These are phyloP conservation scores for Cryptocephalus moraei DNA, from an alignment of 2,888 invertebrate genomes.

Conservation along the genomic window DNA sequence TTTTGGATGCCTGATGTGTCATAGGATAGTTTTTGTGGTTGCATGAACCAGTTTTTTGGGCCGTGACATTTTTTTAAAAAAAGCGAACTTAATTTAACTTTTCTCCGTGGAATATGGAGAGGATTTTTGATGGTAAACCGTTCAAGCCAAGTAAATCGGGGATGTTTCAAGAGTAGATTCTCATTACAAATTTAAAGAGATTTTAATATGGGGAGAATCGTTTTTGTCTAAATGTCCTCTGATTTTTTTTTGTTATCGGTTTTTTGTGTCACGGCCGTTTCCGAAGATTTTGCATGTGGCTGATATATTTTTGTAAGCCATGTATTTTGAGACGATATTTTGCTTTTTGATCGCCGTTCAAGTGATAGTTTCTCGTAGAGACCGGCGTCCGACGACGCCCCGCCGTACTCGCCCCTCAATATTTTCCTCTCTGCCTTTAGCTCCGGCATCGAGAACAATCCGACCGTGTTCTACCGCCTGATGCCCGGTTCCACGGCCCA, in stretches of 20 bases:
- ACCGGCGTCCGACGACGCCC: neutral
- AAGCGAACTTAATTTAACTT: neutral
- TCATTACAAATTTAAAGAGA: no score
- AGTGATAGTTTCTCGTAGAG: slow-evolving; percentile 17
- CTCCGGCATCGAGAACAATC: slow-evolving; percentile 93
- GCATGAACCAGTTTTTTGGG: slow-evolving; percentile 17
- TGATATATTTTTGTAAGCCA: slow-evolving; percentile 36
- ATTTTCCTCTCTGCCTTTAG: slow-evolving; percentile 41
- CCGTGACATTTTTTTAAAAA: slow-evolving; percentile 9
- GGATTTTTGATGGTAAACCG: no score
- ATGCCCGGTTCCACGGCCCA: slow-evolving; percentile 95
- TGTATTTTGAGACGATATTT: slow-evolving; percentile 19
- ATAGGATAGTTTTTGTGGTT: slow-evolving; percentile 15
- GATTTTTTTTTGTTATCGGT: neutral
- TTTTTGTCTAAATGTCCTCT: neutral
- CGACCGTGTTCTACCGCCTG: slow-evolving; percentile 88
- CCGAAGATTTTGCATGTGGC: slow-evolving; percentile 31
- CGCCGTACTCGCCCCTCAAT: slow-evolving; percentile 9
- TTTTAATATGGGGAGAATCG: no score
- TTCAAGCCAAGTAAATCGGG: no score
- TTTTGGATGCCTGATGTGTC: slow-evolving; percentile 12
- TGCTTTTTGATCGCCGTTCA: slow-evolving; percentile 28
- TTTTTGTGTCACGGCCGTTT: slow-evolving; percentile 6
- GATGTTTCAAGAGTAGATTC: no score
- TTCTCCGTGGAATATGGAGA: neutral